Evolutionary conservation across 2,113 vertebrate genomes (phyloP).

Genomic region (Catharus minimus): DNA sequence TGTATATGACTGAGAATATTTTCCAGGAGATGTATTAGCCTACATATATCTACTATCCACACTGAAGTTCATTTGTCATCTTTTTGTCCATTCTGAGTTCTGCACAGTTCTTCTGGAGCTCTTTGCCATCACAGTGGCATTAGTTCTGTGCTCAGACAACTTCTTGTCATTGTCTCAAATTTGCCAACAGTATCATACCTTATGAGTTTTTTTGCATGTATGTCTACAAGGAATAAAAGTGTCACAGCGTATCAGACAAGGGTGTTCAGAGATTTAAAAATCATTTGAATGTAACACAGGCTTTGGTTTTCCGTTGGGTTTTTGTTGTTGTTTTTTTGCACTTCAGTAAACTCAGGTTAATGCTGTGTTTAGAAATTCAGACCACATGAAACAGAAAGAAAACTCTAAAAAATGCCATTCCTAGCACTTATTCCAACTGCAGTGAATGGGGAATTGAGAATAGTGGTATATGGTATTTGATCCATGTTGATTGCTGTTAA

Average conservation of each 20-base stretch:
- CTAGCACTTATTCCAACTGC: not conserved
- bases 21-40: not conserved
- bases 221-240: not conserved
- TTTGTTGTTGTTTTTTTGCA: not conserved
- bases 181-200: not conserved
- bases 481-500: not conserved
- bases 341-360: not conserved
- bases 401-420: not conserved
- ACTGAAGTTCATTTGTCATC: not conserved
- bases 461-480: not conserved
- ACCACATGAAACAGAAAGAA: not conserved
- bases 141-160: not conserved
- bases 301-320: not conserved
- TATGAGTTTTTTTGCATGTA: not conserved
- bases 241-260: not conserved
- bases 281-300: rapidly evolving
- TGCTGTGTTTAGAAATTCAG: not conserved
- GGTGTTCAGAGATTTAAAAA: not conserved
- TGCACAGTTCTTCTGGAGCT: not conserved
- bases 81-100: not conserved
- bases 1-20: not conserved
- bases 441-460: not conserved
- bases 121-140: not conserved
- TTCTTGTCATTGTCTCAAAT: not conserved
- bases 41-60: not conserved